phyloP scores from a whole-genome alignment of 2,797 vertebrate genomes.

The Dermochelys coriacea region DNA sequence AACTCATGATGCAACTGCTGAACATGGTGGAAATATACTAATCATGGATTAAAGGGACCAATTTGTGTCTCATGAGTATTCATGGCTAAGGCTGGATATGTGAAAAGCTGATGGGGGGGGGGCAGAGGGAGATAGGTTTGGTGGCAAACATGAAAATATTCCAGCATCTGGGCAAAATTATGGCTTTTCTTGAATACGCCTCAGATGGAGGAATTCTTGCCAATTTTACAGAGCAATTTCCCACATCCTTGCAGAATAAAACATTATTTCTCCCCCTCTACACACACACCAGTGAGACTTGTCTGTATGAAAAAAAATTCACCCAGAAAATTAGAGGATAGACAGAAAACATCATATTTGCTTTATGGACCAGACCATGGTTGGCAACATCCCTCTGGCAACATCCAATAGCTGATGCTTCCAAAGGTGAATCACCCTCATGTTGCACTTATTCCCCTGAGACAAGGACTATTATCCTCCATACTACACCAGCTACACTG shows the following conservation, averaged over 20 bases:
- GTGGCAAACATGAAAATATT: conserved; percentile 46
- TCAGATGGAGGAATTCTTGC: conserved; percentile 15
- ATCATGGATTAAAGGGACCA: conserved; percentile 63
- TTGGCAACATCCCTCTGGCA: background rate
- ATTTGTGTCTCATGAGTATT: conserved; percentile 73
- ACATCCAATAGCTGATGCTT: background rate
- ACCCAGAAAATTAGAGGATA: conserved; percentile 16
- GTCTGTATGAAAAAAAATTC: background rate
- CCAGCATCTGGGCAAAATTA: conserved; percentile 44
- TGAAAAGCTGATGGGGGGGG: conserved; percentile 14
- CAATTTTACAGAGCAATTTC: background rate
- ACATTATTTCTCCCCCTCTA: rapidly evolving
- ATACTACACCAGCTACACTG: background rate
- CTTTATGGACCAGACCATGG: background rate
- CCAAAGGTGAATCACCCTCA: background rate
- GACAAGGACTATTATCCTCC: background rate
- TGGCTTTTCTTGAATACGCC: conserved; percentile 40
- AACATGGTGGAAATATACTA: conserved; percentile 53
- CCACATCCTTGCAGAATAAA: background rate
- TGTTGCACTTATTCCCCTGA: background rate
- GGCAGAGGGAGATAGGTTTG: conserved; percentile 18
- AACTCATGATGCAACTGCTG: conserved; percentile 75
- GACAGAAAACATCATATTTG: background rate
- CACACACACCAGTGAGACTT: background rate
- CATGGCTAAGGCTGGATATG: conserved; percentile 73